Conservation (phyloP, 35 echinoderm and acorn worm genomes). For the Amphiura filiformis region DNA sequence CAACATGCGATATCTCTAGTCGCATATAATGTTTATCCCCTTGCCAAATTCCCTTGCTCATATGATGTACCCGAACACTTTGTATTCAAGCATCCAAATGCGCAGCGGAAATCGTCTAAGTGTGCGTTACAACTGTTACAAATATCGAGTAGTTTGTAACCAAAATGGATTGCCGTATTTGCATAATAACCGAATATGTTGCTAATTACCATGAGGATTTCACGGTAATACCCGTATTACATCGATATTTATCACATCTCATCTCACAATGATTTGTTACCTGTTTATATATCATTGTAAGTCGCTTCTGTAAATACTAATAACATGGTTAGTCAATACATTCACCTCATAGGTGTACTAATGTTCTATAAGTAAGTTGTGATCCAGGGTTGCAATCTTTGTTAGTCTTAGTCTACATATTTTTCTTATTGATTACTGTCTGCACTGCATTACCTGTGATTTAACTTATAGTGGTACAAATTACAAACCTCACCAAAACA, state of each 20-base stretch:
- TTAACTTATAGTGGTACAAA: too few species aligned
- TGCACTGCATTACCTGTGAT: too few species aligned
- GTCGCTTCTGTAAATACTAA: not conserved
- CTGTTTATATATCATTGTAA: not conserved
- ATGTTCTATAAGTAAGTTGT: too few species aligned
- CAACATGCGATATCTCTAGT: slow-evolving; percentile 2
- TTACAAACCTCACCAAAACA: too few species aligned
- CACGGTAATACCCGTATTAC: not conserved
- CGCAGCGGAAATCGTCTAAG: slow-evolving; percentile 3
- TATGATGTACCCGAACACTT: not conserved
- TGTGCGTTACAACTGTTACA: not conserved
- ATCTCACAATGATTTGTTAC: not conserved
- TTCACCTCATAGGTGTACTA: too few species aligned
- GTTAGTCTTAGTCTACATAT: too few species aligned
- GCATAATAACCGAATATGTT: not conserved
- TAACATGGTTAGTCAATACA: too few species aligned
- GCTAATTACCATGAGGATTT: not conserved
- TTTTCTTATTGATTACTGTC: too few species aligned
- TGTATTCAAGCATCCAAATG: not conserved
- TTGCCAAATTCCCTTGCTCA: not conserved
- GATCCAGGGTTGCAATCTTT: too few species aligned
- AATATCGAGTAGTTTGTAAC: not conserved
- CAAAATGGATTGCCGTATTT: not conserved
- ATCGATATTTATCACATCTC: not conserved
- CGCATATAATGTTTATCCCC: not conserved